Evolutionary conservation across 2,113 vertebrate genomes (phyloP).

Genomic region (Cromileptes altivelis): DNA sequence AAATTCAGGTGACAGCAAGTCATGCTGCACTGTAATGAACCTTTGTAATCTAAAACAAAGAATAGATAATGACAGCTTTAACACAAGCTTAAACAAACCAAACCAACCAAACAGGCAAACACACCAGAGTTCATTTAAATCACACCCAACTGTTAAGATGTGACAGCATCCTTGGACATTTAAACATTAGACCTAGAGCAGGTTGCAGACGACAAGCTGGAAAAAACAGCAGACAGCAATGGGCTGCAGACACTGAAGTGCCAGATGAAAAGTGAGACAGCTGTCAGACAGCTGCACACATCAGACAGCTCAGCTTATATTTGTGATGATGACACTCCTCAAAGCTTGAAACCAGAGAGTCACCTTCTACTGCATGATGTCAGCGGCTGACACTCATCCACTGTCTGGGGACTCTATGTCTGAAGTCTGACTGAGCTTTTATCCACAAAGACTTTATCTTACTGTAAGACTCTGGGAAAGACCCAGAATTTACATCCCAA

Average conservation of each 20-base stretch:
- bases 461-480: not conserved
- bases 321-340: constrained; percentile 8
- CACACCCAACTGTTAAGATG: not conserved
- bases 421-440: not conserved
- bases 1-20: too few relatives aligned
- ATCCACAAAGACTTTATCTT: not conserved
- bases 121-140: not conserved
- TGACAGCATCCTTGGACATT: not conserved
- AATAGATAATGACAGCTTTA: not conserved
- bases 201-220: not conserved
- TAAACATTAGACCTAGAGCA: not conserved
- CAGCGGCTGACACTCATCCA: constrained; percentile 20
- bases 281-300: not conserved
- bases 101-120: not conserved
- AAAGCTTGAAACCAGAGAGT: constrained; percentile 29
- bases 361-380: not conserved
- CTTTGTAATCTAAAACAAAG: too few relatives aligned
- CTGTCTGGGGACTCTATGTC: not conserved
- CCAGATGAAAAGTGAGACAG: not conserved
- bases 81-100: not conserved
- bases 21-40: too few relatives aligned
- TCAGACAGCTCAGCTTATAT: constrained; percentile 3
- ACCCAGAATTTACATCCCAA: too few relatives aligned
- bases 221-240: not conserved
- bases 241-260: not conserved